phyloP scores from a whole-genome alignment of 2,113 vertebrate species.

The Xiphophorus hellerii region DNA sequence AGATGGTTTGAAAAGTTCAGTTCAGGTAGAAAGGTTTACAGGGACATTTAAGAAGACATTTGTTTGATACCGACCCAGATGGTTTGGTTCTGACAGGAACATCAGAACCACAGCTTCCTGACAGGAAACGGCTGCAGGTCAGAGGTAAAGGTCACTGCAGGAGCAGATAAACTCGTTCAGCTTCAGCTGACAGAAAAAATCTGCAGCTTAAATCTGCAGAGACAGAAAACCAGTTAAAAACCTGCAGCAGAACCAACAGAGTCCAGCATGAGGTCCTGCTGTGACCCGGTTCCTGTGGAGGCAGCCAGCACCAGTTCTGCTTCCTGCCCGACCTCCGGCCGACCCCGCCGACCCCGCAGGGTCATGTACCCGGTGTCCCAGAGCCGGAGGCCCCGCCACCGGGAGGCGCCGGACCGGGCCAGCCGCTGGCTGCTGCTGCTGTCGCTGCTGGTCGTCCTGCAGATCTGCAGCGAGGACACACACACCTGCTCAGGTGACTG shows the following conservation, averaged over 20 bases:
- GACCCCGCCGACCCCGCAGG: constrained; percentile 49
- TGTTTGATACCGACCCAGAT: background rate
- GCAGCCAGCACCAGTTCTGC: constrained; percentile 1
- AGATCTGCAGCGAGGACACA: constrained; percentile 78
- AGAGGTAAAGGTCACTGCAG: background rate
- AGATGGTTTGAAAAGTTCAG: background rate
- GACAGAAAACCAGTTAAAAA: background rate
- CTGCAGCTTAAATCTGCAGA: no score
- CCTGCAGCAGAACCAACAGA: background rate
- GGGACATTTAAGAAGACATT: no score
- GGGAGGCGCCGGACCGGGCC: constrained; percentile 62
- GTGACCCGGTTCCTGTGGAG: constrained; percentile 28
- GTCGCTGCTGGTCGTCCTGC: constrained; percentile 72
- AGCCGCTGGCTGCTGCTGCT: constrained; percentile 74
- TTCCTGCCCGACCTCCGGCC: constrained; percentile 7
- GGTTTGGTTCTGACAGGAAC: background rate
- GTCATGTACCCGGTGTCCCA: constrained; percentile 73
- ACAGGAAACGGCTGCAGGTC: background rate
- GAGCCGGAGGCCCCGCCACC: constrained; percentile 46
- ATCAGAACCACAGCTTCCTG: background rate
- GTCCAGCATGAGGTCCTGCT: constrained; percentile 35
- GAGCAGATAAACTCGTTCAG: background rate
- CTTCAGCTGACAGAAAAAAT: background rate
- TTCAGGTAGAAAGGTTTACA: background rate
- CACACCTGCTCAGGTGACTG: constrained; percentile 52